Conservation (phyloP, 2,113 vertebrate species). For the Clupea harengus region DNA sequence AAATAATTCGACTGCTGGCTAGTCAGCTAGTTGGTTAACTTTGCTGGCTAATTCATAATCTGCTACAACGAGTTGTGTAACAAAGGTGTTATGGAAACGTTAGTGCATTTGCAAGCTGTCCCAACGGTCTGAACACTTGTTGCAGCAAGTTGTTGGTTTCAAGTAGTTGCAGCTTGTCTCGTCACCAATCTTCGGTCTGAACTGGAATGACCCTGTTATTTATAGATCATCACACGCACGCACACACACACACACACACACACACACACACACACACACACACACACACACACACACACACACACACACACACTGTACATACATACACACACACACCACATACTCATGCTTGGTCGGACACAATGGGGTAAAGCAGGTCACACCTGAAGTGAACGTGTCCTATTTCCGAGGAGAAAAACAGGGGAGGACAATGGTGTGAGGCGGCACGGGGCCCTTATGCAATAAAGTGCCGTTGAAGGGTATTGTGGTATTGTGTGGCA, state of each 20-base stretch:
- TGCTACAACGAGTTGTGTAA: no score
- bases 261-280: conserved; percentile 35
- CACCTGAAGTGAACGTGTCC: no score
- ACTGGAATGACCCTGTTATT: not conserved
- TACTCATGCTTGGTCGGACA: not conserved
- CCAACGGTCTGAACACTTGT: no score
- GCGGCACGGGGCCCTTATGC: not conserved
- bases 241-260: conserved; percentile 35
- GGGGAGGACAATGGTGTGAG: not conserved
- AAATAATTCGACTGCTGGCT: no score
- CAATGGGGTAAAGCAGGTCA: not conserved
- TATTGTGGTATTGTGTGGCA: not conserved
- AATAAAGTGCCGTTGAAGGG: not conserved
- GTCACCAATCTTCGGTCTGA: not conserved
- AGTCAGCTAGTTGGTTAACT: no score
- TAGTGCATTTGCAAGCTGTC: no score
- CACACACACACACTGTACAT: not conserved
- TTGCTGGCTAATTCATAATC: no score
- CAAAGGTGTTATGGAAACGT: no score
- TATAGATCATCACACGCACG: not conserved
- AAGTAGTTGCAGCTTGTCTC: no score
- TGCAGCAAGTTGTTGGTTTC: no score
- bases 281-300: not conserved
- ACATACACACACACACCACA: not conserved
- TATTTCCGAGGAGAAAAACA: not conserved